Conservation (phyloP, 2,888 invertebrate species). For the Macrophya annulata region DNA sequence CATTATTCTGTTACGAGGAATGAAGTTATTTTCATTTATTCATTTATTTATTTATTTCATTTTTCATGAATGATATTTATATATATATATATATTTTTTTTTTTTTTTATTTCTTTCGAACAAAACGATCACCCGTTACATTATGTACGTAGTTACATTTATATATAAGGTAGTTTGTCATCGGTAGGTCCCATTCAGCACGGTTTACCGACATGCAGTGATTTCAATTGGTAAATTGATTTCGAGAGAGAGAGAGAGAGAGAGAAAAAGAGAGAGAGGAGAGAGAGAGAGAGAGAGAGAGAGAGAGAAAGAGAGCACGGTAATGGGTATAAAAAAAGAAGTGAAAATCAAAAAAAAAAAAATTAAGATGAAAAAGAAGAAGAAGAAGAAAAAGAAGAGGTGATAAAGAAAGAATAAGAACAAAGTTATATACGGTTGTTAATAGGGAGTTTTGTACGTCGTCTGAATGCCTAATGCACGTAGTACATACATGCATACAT, state of each 20-base stretch:
- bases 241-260: slow-evolving; percentile 66
- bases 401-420: slow-evolving; percentile 49
- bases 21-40: neutral
- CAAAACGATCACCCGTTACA: slow-evolving; percentile 15
- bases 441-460: slow-evolving; percentile 77
- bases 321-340: slow-evolving; percentile 33
- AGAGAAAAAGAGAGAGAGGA: slow-evolving; percentile 62
- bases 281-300: slow-evolving; percentile 59
- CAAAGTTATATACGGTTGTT: slow-evolving; percentile 62
- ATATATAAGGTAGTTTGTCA: slow-evolving; percentile 3
- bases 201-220: slow-evolving; percentile 68
- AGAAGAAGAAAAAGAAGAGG: slow-evolving; percentile 54
- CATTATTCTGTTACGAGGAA: neutral
- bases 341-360: slow-evolving; percentile 47
- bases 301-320: slow-evolving; percentile 56
- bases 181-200: slow-evolving; percentile 52
- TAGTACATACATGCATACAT: too few species aligned
- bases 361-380: slow-evolving; percentile 53
- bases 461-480: slow-evolving; percentile 78
- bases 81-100: neutral
- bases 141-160: neutral
- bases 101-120: neutral
- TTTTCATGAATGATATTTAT: neutral
- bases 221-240: slow-evolving; percentile 79
- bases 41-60: neutral